A percentile compares a stretch with the other conserved stretches of the same genome.
Conservation (phyloP, 2,113 vertebrate species). For the Columba livia region DNA sequence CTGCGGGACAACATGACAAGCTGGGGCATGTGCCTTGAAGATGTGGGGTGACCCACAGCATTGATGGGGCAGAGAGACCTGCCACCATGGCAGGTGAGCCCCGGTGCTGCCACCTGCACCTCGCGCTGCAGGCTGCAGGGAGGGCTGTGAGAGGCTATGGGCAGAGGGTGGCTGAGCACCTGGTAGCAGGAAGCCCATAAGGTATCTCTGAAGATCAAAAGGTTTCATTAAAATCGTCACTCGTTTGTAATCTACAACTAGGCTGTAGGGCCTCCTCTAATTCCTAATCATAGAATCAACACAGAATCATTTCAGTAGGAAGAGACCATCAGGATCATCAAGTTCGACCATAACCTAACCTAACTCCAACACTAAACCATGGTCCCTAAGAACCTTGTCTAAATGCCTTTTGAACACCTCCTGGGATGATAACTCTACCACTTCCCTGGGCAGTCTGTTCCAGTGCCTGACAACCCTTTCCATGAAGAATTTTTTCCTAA, state of each 20-base stretch:
- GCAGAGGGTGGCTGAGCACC: background rate
- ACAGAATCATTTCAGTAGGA: no score
- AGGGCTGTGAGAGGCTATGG: background rate
- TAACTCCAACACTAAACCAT: no score
- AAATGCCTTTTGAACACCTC: no score
- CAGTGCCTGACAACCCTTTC: no score
- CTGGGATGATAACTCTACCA: no score
- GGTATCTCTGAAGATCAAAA: background rate
- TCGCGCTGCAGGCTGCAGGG: fast-evolving
- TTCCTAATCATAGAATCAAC: no score
- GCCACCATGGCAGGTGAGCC: fast-evolving
- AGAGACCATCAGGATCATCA: no score
- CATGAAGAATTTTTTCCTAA: background rate
- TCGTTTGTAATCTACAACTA: background rate
- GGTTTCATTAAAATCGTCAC: background rate
- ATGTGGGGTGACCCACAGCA: fast-evolving
- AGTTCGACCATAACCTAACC: no score
- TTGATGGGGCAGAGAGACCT: fast-evolving
- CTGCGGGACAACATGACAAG: fast-evolving
- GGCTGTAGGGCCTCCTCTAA: background rate
- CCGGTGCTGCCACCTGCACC: background rate
- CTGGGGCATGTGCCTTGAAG: background rate
- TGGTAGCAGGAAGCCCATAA: fast-evolving
- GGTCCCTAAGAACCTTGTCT: no score
- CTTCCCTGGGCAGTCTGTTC: no score